phyloP scores from a whole-genome alignment of 2,797 vertebrate species.

The Myripristis murdjan region DNA sequence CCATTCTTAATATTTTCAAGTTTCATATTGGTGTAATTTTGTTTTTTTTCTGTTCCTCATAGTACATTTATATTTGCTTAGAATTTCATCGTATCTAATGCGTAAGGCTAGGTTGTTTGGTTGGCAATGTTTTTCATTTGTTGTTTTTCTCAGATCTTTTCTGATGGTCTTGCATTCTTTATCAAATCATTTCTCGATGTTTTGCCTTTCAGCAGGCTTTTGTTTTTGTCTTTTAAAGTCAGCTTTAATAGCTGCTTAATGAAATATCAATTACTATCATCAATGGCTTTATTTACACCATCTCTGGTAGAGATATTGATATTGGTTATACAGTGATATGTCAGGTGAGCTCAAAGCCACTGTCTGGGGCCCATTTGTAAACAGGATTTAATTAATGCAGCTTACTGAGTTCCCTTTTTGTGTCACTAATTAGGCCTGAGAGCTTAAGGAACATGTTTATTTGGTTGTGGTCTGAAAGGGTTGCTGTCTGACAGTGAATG shows the following conservation, averaged over 20 bases:
- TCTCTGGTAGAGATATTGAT: conserved; percentile 3
- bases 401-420: not conserved
- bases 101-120: not conserved
- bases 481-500: no score
- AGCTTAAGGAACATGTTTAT: not conserved
- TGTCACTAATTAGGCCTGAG: not conserved
- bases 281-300: not conserved
- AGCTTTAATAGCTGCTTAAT: conserved; percentile 1
- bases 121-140: conserved; percentile 3
- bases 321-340: conserved; percentile 6
- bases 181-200: conserved; percentile 5
- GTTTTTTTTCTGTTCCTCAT: conserved; percentile 4
- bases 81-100: not conserved
- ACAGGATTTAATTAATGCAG: conserved; percentile 5
- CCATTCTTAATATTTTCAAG: not conserved
- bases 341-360: not conserved
- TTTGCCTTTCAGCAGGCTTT: conserved; percentile 3
- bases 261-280: conserved; percentile 4
- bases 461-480: no score
- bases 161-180: conserved; percentile 4
- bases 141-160: not conserved
- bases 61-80: not conserved
- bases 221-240: conserved; percentile 1
- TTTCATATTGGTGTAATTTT: conserved; percentile 6
- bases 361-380: not conserved